These are phyloP conservation scores for Enteromius argenteus DNA, from an alignment of 2,797 vertebrate genomes.

Conservation along the genomic window DNA sequence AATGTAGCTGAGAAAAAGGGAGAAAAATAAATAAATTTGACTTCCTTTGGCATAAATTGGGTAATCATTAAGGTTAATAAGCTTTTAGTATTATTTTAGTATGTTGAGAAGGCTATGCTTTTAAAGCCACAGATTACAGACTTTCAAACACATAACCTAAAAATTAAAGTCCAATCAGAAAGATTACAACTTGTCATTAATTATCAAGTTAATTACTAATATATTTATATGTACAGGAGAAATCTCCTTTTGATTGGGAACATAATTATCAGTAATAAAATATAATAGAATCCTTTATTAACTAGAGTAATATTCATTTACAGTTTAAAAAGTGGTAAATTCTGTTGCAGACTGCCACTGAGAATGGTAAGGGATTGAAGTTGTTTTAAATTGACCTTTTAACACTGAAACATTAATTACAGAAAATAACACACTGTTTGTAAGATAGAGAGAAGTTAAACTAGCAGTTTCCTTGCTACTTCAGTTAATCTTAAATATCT, in stretches of 20 bases:
- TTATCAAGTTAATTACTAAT: neutral
- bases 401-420: neutral
- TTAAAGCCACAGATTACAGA: neutral
- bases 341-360: neutral
- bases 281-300: neutral
- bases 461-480: neutral
- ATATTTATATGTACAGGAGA: neutral
- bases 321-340: neutral
- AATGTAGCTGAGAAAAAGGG: neutral
- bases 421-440: neutral
- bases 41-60: neutral
- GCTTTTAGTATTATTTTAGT: neutral
- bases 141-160: neutral
- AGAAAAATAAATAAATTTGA: neutral
- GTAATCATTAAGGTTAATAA: neutral
- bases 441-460: neutral
- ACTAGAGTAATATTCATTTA: neutral
- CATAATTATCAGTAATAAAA: neutral
- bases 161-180: neutral
- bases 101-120: neutral
- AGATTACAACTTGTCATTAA: neutral
- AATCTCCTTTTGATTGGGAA: neutral
- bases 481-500: neutral
- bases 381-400: neutral
- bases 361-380: neutral